Conservation (phyloP, 2,888 invertebrate genomes). For the Cantharis rufa region DNA sequence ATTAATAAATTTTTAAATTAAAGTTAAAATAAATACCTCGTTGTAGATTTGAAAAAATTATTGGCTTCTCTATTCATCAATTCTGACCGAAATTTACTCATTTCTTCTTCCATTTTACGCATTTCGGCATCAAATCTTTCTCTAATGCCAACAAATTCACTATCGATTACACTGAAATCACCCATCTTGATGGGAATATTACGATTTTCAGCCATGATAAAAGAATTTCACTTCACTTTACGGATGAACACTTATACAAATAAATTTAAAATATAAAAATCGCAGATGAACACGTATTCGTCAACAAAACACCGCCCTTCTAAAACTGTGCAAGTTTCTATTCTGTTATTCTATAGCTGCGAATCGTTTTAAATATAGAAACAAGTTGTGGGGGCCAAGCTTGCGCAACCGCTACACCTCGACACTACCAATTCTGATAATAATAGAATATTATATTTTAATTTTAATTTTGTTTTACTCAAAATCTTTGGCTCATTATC, state of each 20-base stretch:
- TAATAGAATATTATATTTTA: neutral
- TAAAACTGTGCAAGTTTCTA: neutral
- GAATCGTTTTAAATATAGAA: conserved; percentile 49
- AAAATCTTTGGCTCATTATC: neutral
- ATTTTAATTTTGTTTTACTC: neutral
- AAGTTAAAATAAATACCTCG: conserved; percentile 63
- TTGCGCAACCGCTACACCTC: conserved; percentile 41
- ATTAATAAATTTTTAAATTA: neutral
- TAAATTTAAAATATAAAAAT: conserved; percentile 6
- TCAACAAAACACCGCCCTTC: neutral
- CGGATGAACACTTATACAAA: conserved; percentile 11
- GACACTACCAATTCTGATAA: neutral
- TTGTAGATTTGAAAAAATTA: conserved; percentile 88
- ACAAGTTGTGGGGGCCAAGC: conserved; percentile 40
- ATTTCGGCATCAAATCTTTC: conserved; percentile 96
- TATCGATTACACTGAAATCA: conserved; percentile 94
- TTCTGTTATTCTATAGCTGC: conserved; percentile 26
- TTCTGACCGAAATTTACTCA: conserved; percentile 92
- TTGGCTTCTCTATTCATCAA: conserved; percentile 91
- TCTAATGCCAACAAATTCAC: conserved; percentile 94
- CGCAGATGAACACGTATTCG: neutral
- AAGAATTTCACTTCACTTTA: conserved; percentile 12
- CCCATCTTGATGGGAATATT: conserved; percentile 93
- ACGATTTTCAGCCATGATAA: conserved; percentile 81
- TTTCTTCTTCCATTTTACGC: conserved; percentile 98